These are phyloP conservation scores for Callipepla californica DNA, from an alignment of 2,113 vertebrate species.

Conservation along the genomic window DNA sequence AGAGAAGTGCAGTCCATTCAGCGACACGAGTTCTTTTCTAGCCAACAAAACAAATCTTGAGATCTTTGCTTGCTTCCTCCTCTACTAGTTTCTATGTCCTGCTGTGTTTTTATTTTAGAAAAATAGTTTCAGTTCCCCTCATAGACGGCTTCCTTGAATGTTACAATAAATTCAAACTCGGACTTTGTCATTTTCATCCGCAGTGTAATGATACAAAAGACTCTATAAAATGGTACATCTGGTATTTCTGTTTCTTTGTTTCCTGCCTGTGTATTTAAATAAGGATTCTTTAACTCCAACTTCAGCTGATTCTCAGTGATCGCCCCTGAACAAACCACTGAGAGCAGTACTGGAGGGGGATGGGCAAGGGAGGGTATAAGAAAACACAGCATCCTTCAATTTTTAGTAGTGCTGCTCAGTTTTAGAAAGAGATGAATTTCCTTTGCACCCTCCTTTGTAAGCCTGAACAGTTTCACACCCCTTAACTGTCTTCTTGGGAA, in stretches of 20 bases:
- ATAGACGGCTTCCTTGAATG: conserved; percentile 50
- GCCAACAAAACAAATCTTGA: conserved; percentile 67
- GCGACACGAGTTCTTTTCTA: conserved; percentile 58
- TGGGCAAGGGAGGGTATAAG: not conserved
- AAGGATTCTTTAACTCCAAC: not conserved
- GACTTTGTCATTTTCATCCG: conserved; percentile 31
- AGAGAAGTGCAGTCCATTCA: conserved; percentile 63
- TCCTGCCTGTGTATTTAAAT: not conserved
- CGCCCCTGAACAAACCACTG: not conserved
- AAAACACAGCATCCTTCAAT: not conserved
- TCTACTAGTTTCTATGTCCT: conserved; percentile 55
- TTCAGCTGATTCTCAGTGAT: not conserved
- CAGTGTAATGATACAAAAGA: not conserved
- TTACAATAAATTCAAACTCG: conserved; percentile 60
- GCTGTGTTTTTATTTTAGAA: conserved; percentile 77
- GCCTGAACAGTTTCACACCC: not conserved
- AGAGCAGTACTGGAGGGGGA: not conserved
- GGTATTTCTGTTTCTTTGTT: conserved; percentile 19
- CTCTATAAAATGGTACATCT: not conserved
- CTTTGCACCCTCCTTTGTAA: not conserved
- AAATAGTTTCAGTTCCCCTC: conserved; percentile 68
- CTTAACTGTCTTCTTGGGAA: not conserved
- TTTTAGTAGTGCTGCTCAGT: not conserved
- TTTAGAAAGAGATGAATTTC: not conserved
- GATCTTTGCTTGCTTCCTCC: conserved; percentile 67